These are phyloP conservation scores for Onychostoma macrolepis DNA, from an alignment of 2,113 vertebrate genomes.

Conservation along the genomic window DNA sequence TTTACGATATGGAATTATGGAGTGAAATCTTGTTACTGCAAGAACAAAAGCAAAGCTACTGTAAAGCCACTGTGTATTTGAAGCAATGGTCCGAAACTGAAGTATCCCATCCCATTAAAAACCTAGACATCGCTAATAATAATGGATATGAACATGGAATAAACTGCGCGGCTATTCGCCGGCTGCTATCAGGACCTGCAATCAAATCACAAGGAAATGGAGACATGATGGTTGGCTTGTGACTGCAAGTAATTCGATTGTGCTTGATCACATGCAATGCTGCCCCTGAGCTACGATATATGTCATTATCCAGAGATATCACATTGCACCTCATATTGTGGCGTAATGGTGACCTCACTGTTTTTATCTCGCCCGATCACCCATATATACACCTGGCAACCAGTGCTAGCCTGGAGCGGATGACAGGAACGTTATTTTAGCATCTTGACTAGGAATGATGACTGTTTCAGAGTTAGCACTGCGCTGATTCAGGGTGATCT, in stretches of 20 bases:
- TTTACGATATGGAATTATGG: slow-evolving; percentile 28
- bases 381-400: slow-evolving; percentile 19
- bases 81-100: slow-evolving; percentile 9
- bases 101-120: slow-evolving; percentile 24
- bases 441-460: slow-evolving; percentile 5
- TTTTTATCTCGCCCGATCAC: not conserved
- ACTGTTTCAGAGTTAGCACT: slow-evolving; percentile 7
- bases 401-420: not conserved
- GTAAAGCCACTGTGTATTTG: slow-evolving; percentile 8
- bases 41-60: slow-evolving; percentile 21
- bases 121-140: slow-evolving; percentile 10
- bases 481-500: not conserved
- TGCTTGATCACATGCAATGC: slow-evolving; percentile 42
- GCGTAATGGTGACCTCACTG: slow-evolving; percentile 15
- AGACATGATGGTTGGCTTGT: slow-evolving; percentile 52
- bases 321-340: slow-evolving; percentile 27
- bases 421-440: not conserved
- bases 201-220: slow-evolving; percentile 55
- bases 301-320: slow-evolving; percentile 42
- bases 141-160: slow-evolving; percentile 33
- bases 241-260: slow-evolving; percentile 51
- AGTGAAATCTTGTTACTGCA: slow-evolving; percentile 19
- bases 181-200: slow-evolving; percentile 40
- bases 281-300: slow-evolving; percentile 37
- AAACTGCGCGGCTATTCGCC: slow-evolving; percentile 19